Base-by-base conservation (phyloP, 2,113 vertebrate species). In the Etheostoma cragini region DNA sequence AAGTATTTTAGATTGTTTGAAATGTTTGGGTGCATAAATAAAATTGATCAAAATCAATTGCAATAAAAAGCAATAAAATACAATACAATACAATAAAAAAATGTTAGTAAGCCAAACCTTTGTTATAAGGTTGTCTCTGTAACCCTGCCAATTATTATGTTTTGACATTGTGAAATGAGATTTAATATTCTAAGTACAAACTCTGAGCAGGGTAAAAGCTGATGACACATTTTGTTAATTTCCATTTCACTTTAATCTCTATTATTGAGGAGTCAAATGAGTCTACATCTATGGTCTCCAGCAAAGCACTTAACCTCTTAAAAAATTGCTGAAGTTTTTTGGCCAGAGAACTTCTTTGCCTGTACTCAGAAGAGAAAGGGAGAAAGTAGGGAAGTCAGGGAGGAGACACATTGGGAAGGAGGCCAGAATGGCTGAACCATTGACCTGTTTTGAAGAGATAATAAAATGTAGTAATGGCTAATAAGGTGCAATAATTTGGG, bases 391-490 rank as follows among this genome's bases (percentile, higher is more conserved):
- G 62, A 80, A 79, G 86, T 85, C 33, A 52, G 81, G 82, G 74
- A 89, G 89, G 89, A 88, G 83, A 91, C 78, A 87, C 14, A 16
- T 21, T 80, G 90, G 89, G 91, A 91, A 72, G 75, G 63, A 63
- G 81, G 87, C 93, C 93, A 94, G 76, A 58, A 69, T 5, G 24
- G 57, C 45, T 90, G 88, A 88, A 83, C 89, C 66, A 22, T 8
- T 87, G 93, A 93, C 92, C 92, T 75, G 52, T 58, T 73, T 86
- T 87, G 69, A 93, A 84, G 87, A 22, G 57, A 84, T 87, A 82
- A 87, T 94, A 78, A 92, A 84, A 76, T 74, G 76, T 91, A 92
- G 92, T 92, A 89, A 89, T 83, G 57, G 80, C 53, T 91, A 90
- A 93, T 91, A 87, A 88, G 77, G 78, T 86, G 80, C 71, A 85